Evolutionary conservation across 2,113 vertebrate genomes (phyloP).

Genomic region (Micronycteris hirsuta): DNA sequence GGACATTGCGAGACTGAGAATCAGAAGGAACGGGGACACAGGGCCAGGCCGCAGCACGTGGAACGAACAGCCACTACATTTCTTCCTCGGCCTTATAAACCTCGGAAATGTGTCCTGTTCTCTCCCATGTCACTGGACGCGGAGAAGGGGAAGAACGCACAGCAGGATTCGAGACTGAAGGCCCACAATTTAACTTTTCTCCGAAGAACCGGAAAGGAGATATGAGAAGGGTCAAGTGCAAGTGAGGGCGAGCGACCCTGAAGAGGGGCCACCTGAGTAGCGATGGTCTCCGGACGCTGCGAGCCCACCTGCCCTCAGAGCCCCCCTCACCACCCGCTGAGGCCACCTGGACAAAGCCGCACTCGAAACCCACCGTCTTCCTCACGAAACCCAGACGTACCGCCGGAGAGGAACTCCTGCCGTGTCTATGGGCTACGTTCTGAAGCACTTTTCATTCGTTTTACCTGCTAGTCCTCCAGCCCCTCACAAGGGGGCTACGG

Average conservation of each 20-base stretch:
- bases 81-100: not conserved
- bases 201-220: not conserved
- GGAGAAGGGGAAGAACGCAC: not conserved
- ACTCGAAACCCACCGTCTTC: not conserved
- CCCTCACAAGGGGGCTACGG: not conserved
- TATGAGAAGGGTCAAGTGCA: not conserved
- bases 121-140: not conserved
- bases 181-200: not conserved
- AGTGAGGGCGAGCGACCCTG: not conserved
- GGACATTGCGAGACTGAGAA: not conserved
- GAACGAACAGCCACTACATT: not conserved
- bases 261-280: not conserved
- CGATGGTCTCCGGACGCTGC: too few relatives aligned
- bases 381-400: not conserved
- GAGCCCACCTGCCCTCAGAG: too few relatives aligned
- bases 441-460: not conserved
- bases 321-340: not conserved
- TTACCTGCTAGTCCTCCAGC: not conserved
- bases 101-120: not conserved
- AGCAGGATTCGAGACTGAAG: not conserved
- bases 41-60: not conserved
- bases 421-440: rapidly evolving
- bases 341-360: not conserved
- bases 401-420: not conserved
- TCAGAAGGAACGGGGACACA: not conserved